These are phyloP conservation scores for Trachelus iudaicus DNA, from an alignment of 2,888 invertebrate species.

Conservation along the genomic window DNA sequence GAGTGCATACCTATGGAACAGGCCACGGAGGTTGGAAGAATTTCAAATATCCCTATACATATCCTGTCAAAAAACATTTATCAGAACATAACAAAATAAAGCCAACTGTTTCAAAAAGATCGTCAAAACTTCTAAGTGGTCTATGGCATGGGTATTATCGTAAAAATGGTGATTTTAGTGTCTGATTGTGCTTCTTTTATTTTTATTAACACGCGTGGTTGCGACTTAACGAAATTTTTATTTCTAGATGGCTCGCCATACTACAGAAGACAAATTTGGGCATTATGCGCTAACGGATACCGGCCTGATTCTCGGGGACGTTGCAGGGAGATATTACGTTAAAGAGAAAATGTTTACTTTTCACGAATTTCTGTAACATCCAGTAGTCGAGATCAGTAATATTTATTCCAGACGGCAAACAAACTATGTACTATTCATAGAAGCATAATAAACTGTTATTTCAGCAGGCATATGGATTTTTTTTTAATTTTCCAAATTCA, in stretches of 20 bases:
- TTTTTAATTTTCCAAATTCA: not conserved
- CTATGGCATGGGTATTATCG: too few species aligned
- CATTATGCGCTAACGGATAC: not conserved
- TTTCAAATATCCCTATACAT: not conserved
- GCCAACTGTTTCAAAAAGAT: too few species aligned
- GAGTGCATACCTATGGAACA: not conserved
- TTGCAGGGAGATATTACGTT: not conserved
- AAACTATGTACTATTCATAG: not conserved
- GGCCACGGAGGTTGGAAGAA: not conserved
- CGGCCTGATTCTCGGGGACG: not conserved
- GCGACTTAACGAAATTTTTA: not conserved
- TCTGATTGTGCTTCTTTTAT: not conserved
- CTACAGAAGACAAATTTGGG: too few species aligned
- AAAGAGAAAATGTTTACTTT: not conserved
- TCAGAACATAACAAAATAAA: too few species aligned
- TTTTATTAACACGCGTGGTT: not conserved
- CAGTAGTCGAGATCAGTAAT: not conserved
- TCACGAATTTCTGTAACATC: not conserved
- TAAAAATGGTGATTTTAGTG: not conserved
- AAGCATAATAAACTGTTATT: not conserved
- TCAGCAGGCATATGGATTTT: too few species aligned
- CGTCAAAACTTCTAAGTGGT: too few species aligned
- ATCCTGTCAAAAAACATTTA: too few species aligned
- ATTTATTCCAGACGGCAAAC: not conserved
- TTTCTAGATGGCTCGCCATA: too few species aligned